Percentiles rank a stretch among this genome's conserved stretches.
These are phyloP conservation scores for Stercorarius parasiticus DNA, from an alignment of 2,113 vertebrate genomes.

Conservation along the genomic window DNA sequence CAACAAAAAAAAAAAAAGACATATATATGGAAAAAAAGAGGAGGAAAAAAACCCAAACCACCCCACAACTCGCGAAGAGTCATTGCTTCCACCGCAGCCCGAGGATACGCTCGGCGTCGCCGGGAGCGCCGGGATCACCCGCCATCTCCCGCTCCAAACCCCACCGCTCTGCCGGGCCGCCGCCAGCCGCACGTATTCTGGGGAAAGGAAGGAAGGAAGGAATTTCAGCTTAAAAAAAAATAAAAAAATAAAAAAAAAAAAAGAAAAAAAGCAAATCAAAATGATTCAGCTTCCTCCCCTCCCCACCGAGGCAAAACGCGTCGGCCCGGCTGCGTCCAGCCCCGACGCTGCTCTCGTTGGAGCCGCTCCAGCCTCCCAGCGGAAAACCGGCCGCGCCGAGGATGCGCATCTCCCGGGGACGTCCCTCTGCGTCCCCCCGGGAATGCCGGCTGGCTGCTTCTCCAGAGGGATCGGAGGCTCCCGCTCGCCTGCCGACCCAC, in stretches of 20 bases:
- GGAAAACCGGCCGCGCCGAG: neutral
- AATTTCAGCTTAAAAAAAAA: neutral
- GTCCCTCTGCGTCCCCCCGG: neutral
- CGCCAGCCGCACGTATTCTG: neutral
- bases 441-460: neutral
- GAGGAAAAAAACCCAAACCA: neutral
- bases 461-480: too few species aligned
- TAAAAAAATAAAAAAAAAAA: neutral
- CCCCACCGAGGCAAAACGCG: neutral
- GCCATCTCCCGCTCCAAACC: neutral
- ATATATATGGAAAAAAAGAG: neutral
- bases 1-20: too few species aligned
- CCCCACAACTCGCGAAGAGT: neutral
- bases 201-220: constrained; percentile 10
- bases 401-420: neutral
- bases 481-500: too few species aligned
- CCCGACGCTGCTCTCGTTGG: neutral
- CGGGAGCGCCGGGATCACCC: neutral
- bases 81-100: neutral
- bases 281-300: constrained; percentile 1
- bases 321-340: neutral
- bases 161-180: neutral
- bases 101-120: neutral
- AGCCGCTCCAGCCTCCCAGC: neutral
- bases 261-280: neutral